Percentiles rank a stretch among this genome's conserved stretches.
phyloP scores from a whole-genome alignment of 1,140 invertebrate species.

The Apis laboriosa region DNA sequence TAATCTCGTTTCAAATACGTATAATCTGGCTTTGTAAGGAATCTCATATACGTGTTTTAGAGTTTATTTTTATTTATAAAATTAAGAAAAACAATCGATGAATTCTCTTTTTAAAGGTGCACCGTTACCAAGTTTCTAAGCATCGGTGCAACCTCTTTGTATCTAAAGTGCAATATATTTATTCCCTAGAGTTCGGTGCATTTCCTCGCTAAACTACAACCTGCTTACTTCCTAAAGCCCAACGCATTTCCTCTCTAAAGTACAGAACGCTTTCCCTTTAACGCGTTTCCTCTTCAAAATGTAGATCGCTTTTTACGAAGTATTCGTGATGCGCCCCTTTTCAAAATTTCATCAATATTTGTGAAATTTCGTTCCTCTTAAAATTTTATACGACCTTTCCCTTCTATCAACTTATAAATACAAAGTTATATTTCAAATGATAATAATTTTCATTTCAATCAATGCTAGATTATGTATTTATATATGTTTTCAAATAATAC shows the following conservation, averaged over 20 bases:
- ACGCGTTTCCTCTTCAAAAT: background rate
- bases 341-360: background rate
- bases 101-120: background rate
- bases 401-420: background rate
- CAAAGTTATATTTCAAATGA: background rate
- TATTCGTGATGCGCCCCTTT: background rate
- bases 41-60: too few species aligned
- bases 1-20: too few species aligned
- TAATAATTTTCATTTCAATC: too few species aligned
- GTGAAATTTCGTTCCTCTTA: background rate
- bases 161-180: background rate
- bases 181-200: background rate
- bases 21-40: background rate
- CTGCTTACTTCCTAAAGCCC: constrained; percentile 4
- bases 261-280: constrained; percentile 1
- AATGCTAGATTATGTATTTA: too few species aligned
- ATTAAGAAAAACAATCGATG: background rate
- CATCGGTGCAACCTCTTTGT: constrained; percentile 2
- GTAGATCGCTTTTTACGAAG: background rate
- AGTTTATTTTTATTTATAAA: too few species aligned
- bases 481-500: too few species aligned
- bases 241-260: background rate
- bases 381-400: background rate
- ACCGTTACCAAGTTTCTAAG: background rate
- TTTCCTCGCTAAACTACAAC: constrained; percentile 5